Evolutionary conservation across 1,140 invertebrate species (phyloP).

Genomic region (Lucilia cuprina): DNA sequence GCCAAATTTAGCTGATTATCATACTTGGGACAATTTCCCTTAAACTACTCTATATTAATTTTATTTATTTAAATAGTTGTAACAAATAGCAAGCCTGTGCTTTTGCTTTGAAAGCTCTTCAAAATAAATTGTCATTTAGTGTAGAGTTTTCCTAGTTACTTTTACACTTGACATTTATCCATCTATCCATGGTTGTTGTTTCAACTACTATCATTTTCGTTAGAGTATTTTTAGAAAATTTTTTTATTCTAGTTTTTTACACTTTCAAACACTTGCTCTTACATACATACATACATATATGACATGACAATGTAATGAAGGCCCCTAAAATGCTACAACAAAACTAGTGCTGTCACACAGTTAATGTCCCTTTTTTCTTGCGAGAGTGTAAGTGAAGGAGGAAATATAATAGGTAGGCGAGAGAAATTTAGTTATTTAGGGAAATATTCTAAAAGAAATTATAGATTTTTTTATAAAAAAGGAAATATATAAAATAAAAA

Average conservation of each 20-base stretch:
- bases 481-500: too few species aligned
- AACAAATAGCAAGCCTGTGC: neutral
- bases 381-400: too few species aligned
- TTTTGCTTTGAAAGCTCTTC: neutral
- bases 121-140: neutral
- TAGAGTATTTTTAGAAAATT: neutral
- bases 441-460: neutral
- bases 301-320: constrained; percentile 11
- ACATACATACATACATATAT: too few species aligned
- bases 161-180: constrained; percentile 10
- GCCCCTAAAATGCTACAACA: neutral
- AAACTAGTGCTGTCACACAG: neutral
- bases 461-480: too few species aligned
- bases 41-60: neutral
- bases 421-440: neutral
- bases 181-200: neutral
- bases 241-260: neutral
- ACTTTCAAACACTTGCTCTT: neutral
- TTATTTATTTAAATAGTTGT: neutral
- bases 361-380: neutral
- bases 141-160: neutral
- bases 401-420: too few species aligned
- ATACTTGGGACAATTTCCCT: too few species aligned
- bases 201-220: neutral
- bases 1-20: too few species aligned